Evolutionary conservation across 2,888 invertebrate species (phyloP).

Genomic region (Acleris laterana): DNA sequence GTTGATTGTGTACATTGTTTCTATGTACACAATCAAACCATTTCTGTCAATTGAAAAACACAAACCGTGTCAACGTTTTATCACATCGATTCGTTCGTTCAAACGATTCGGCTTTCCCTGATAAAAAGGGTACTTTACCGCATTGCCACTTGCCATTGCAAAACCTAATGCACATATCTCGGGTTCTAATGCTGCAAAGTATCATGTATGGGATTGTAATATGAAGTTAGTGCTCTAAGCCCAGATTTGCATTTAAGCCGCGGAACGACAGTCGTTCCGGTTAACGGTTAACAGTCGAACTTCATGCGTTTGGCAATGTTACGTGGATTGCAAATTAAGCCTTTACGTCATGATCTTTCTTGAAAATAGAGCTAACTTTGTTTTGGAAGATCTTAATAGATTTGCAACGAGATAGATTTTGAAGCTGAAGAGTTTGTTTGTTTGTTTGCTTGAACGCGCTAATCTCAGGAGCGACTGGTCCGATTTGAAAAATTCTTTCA

Average conservation of each 20-base stretch:
- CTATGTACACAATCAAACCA: no score
- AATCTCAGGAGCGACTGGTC: no score
- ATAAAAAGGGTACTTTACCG: not conserved
- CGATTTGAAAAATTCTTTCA: no score
- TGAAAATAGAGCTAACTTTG: not conserved
- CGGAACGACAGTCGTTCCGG: slow-evolving; percentile 18
- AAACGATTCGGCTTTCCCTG: no score
- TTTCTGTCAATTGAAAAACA: no score
- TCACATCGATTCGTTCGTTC: no score
- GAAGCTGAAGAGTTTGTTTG: no score
- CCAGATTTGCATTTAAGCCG: slow-evolving; percentile 12
- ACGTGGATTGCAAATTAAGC: not conserved
- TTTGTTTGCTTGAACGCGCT: no score
- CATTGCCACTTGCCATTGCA: not conserved
- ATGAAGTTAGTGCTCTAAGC: slow-evolving; percentile 12
- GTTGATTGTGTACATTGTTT: no score
- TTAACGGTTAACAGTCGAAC: slow-evolving; percentile 13
- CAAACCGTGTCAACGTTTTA: no score
- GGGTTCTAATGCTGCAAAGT: not conserved
- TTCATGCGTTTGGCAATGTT: not conserved
- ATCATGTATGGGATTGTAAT: not conserved
- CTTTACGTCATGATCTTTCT: not conserved
- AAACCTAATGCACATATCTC: not conserved
- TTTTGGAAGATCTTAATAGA: no score
- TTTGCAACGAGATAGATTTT: no score